Evolutionary conservation across 2,113 vertebrate species (phyloP).

Genomic region (Eolophus roseicapilla): DNA sequence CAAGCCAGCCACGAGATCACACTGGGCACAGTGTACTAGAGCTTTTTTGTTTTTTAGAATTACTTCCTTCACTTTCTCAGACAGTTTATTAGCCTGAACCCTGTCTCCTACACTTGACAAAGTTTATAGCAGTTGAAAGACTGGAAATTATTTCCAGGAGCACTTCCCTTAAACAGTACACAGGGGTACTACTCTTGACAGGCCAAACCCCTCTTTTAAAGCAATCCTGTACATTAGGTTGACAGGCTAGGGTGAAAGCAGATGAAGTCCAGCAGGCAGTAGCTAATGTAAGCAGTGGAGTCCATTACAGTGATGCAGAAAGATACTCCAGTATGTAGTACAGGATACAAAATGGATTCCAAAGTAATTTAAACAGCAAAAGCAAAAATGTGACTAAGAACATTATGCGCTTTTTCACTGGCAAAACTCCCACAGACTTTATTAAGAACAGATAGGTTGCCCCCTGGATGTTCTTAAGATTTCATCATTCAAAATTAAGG

Average conservation of each 20-base stretch:
- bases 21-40: not conserved
- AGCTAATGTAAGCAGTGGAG: not conserved
- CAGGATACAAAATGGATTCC: not conserved
- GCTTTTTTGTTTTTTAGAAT: not conserved
- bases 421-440: constrained; percentile 6
- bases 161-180: not conserved
- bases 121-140: not conserved
- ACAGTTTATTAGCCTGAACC: not conserved
- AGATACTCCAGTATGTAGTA: not conserved
- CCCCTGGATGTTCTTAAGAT: not conserved
- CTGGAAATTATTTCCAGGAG: not conserved
- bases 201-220: not conserved
- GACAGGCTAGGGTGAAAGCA: not conserved
- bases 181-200: not conserved
- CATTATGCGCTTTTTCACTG: not conserved
- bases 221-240: not conserved
- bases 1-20: not conserved
- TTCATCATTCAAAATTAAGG: not conserved
- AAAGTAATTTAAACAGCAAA: not conserved
- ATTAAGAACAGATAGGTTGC: not conserved
- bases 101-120: not conserved
- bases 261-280: not conserved
- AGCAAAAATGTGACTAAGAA: not conserved
- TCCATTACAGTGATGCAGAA: not conserved
- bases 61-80: not conserved